Evolutionary conservation across 2,797 vertebrate genomes (phyloP).

Genomic region (Molossus alvarezi): DNA sequence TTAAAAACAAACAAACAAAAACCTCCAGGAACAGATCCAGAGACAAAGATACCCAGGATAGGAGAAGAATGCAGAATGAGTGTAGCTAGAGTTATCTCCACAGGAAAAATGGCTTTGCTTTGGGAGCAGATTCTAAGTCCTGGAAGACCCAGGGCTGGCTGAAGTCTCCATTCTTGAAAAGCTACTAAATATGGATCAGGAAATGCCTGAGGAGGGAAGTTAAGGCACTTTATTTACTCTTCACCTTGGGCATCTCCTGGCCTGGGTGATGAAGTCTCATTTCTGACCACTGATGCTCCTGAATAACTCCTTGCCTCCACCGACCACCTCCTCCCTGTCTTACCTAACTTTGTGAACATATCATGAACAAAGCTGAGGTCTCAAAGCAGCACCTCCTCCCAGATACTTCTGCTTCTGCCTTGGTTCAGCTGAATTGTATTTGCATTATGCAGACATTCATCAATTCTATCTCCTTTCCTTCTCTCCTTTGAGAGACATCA

Average conservation of each 20-base stretch:
- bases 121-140: slow-evolving; percentile 94
- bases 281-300: not conserved
- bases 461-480: slow-evolving; percentile 91
- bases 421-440: slow-evolving; percentile 92
- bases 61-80: not conserved
- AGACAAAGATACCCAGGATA: not conserved
- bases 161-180: slow-evolving; percentile 92
- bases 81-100: not conserved
- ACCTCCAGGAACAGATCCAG: not conserved
- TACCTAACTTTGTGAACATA: slow-evolving; percentile 93
- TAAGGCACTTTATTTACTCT: not conserved
- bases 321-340: not conserved
- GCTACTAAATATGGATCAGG: slow-evolving; percentile 89
- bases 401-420: slow-evolving; percentile 91
- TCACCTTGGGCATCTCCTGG: not conserved
- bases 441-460: slow-evolving; percentile 95
- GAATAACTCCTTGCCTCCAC: not conserved
- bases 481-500: slow-evolving; percentile 29
- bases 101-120: slow-evolving; percentile 89
- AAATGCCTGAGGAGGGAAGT: not conserved
- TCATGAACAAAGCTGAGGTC: slow-evolving; percentile 93
- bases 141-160: slow-evolving; percentile 91
- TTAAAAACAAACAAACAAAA: not conserved
- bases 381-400: slow-evolving; percentile 91
- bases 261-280: not conserved